These are phyloP conservation scores for Bombus cullumanus DNA, from an alignment of 1,140 invertebrate genomes.

Conservation along the genomic window DNA sequence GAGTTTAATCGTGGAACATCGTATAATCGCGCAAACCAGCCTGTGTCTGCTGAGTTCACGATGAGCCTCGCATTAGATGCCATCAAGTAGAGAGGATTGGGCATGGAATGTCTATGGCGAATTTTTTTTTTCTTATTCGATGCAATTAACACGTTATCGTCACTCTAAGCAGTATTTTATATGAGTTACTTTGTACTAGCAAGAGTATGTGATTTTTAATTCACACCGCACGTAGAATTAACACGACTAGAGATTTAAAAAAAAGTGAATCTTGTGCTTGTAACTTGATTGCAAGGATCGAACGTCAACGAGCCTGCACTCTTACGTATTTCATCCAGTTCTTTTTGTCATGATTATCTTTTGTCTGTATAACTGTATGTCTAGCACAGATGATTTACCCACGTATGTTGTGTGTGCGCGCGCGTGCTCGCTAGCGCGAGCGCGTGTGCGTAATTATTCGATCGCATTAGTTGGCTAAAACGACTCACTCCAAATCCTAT, in stretches of 20 bases:
- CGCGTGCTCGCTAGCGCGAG: slow-evolving; percentile 27
- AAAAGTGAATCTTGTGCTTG: slow-evolving; percentile 54
- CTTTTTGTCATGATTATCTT: slow-evolving; percentile 43
- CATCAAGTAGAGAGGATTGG: slow-evolving; percentile 52
- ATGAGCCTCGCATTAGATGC: slow-evolving; percentile 44
- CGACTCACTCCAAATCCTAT: slow-evolving; percentile 77
- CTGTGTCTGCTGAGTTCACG: slow-evolving; percentile 51
- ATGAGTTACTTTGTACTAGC: slow-evolving; percentile 34
- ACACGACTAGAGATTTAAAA: slow-evolving; percentile 20
- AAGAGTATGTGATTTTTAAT: slow-evolving; percentile 43
- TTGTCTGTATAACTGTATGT: slow-evolving; percentile 41
- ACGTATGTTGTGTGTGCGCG: slow-evolving; percentile 15
- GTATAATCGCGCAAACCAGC: no score
- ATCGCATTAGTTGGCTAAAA: slow-evolving; percentile 78
- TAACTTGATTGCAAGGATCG: slow-evolving; percentile 49
- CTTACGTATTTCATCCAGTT: slow-evolving; percentile 57
- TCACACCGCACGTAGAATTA: slow-evolving; percentile 58
- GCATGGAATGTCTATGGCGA: slow-evolving; percentile 63
- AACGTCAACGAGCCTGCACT: slow-evolving; percentile 71
- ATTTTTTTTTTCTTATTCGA: slow-evolving; percentile 24
- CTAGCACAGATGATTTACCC: slow-evolving; percentile 51
- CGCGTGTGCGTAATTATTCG: slow-evolving; percentile 72
- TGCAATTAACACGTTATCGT: slow-evolving; percentile 31
- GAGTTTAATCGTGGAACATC: no score
- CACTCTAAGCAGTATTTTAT: slow-evolving; percentile 33